phyloP scores from a whole-genome alignment of 1,140 invertebrate species.

The Euura lappo region DNA sequence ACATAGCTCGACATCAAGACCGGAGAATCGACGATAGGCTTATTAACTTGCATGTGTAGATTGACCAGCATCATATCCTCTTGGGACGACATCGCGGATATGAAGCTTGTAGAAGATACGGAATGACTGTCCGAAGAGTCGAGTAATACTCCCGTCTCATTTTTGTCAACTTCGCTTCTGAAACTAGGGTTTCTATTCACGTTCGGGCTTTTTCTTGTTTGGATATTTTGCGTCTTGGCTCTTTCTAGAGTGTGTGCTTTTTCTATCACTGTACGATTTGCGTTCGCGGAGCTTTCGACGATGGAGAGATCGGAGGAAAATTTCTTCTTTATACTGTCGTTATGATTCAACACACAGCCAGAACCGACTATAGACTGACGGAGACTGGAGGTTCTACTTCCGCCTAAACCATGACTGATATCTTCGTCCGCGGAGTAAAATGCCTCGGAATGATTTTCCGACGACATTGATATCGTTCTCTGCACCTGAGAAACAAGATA shows the following conservation, averaged over 20 bases:
- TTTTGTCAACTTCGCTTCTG: conserved; percentile 33
- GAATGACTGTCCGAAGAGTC: conserved; percentile 73
- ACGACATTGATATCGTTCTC: conserved; percentile 84
- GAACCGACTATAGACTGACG: conserved; percentile 67
- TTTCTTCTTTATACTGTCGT: conserved; percentile 62
- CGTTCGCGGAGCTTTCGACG: conserved; percentile 61
- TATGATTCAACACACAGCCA: conserved; percentile 53
- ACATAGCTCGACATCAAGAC: conserved; percentile 94
- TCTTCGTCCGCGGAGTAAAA: conserved; percentile 93
- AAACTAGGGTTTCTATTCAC: conserved; percentile 36
- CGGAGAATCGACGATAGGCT: conserved; percentile 91
- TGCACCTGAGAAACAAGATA: conserved; percentile 66
- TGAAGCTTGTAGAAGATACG: conserved; percentile 85
- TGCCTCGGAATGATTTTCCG: conserved; percentile 87
- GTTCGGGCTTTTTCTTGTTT: conserved; percentile 38
- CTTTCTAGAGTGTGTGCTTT: conserved; percentile 53
- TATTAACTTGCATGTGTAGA: conserved; percentile 93
- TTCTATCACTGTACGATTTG: conserved; percentile 37
- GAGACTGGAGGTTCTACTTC: conserved; percentile 67
- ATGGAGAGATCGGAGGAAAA: conserved; percentile 62
- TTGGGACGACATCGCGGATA: conserved; percentile 92
- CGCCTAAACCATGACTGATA: conserved; percentile 64
- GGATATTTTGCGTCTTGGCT: conserved; percentile 39
- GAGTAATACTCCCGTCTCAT: conserved; percentile 43
- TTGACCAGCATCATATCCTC: conserved; percentile 93